Evolutionary conservation across 2,797 vertebrate genomes (phyloP), one percentile per base, ranked within the genome.

Genomic region (Danio kyathit): DNA sequence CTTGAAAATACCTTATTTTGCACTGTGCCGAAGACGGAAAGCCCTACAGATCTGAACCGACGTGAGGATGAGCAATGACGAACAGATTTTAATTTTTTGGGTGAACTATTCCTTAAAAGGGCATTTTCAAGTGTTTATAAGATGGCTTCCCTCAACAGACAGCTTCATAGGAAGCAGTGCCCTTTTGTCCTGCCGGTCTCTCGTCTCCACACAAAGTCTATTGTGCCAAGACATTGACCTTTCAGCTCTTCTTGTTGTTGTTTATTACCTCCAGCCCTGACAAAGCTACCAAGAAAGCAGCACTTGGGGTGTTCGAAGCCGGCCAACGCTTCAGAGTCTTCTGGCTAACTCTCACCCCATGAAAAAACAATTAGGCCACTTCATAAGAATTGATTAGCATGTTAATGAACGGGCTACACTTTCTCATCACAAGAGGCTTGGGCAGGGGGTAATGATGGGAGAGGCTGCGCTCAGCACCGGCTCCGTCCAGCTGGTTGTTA

Each of bases 381-480:
- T 87, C 80, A 74, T 83, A 89, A 83, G 63, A 88, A 87, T 88
- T 72, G 56, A 81, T 89, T 87, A 86, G 75, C 79, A 59, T 87
- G 85, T 81, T 85, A 89, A 88, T 75, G 82, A 87, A 87, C 74
- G 75, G 71, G 80, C 79, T 71, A 60, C 74, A 73, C 73, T 80
- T 82, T 83, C 80, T 48, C 79, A 84, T 86, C 84, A 86, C 81
- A 71, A 40, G 74, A 74, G 83, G 86, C 80, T 86, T 84, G 8
- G 51, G 74, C 75, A 49, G 70, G 65, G 80, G 73, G 78, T 79
- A 86, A 88, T 85, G 77, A 76, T 80, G 82, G 60, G 21, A 80
- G 19, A 80, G 49, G 48, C 52, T 73, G 52, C 71, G 75, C 49
- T 29, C 29, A 29, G 29, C 29, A 3, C 29, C 29, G 29, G 29